Conservation (phyloP, 30 jellyfish, hydroid and myxozoan genomes). For the Mastigias papua region DNA sequence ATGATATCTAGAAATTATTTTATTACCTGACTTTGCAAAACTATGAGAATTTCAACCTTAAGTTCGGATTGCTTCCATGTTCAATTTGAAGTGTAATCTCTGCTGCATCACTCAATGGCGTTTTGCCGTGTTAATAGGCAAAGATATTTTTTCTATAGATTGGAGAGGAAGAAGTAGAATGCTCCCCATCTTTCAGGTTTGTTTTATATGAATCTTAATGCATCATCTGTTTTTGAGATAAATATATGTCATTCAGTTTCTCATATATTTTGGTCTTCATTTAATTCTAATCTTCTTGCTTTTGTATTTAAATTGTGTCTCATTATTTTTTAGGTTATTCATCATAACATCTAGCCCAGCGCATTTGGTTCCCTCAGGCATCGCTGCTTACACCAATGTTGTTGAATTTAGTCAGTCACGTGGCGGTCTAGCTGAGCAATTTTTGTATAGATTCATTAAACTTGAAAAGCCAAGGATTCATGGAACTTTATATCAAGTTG, state of each 20-base stretch:
- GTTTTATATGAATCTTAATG: neutral
- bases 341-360: constrained; percentile 68
- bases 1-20: too few species aligned
- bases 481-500: constrained; percentile 68
- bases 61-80: too few species aligned
- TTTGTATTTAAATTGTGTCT: neutral
- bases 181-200: constrained; percentile 89
- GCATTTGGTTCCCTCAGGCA: constrained; percentile 57
- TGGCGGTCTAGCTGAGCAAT: constrained; percentile 72
- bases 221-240: too few species aligned
- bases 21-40: too few species aligned
- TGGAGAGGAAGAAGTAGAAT: constrained; percentile 83
- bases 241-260: too few species aligned
- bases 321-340: constrained; percentile 63
- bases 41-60: too few species aligned
- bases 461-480: constrained; percentile 86
- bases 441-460: constrained; percentile 64
- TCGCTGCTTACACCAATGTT: constrained; percentile 81
- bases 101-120: too few species aligned
- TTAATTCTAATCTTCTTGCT: neutral
- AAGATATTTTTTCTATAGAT: constrained; percentile 39
- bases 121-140: neutral
- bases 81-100: too few species aligned
- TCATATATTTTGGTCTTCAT: too few species aligned
- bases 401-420: constrained; percentile 83